phyloP scores from a whole-genome alignment of 2,113 vertebrate species.

The Elgaria multicarinata region DNA sequence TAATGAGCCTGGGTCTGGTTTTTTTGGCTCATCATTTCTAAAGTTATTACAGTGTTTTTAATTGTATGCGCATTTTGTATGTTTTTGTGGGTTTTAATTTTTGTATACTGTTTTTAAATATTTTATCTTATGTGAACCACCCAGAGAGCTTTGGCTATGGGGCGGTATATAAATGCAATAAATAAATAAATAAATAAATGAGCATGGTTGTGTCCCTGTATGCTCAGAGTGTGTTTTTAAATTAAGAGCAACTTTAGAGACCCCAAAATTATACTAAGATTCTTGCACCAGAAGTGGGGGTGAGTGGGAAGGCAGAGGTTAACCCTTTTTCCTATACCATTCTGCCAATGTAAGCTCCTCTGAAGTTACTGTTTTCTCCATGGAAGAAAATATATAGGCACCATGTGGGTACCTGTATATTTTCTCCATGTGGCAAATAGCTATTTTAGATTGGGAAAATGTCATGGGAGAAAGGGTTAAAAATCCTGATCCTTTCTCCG shows the following conservation, averaged over 20 bases:
- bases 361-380: neutral
- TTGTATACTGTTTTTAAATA: too few species aligned
- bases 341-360: neutral
- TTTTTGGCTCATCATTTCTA: too few species aligned
- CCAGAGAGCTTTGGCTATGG: too few species aligned
- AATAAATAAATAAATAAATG: too few species aligned
- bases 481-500: neutral
- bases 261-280: neutral
- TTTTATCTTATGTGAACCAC: too few species aligned
- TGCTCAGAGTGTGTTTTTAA: neutral
- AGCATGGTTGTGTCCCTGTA: neutral
- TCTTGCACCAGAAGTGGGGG: neutral
- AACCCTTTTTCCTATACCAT: neutral
- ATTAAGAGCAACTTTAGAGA: neutral
- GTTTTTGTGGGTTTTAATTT: too few species aligned
- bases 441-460: neutral
- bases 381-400: neutral
- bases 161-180: too few species aligned
- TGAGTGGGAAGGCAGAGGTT: too few species aligned
- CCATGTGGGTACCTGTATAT: neutral
- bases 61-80: too few species aligned
- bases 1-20: too few species aligned
- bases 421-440: neutral
- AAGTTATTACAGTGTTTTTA: too few species aligned
- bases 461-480: neutral